Base-by-base conservation (phyloP, 2,888 invertebrate genomes). In the Steromphala cineraria region DNA sequence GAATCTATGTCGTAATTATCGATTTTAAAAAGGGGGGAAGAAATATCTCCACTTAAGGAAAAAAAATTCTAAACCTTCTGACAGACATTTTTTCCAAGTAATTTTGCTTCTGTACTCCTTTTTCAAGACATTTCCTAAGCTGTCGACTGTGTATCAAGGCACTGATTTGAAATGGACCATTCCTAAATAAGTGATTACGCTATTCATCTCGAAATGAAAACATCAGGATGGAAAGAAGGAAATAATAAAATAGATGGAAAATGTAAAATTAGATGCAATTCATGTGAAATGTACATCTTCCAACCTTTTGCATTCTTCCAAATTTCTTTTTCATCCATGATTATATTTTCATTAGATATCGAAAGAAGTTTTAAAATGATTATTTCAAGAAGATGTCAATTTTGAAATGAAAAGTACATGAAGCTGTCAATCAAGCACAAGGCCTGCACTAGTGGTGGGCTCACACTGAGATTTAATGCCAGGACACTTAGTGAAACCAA, bases 321-420 rank as follows among this genome's bases (percentile, higher is more conserved):
- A 36, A 71, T 15, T 36, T 36, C 36, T 15, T 71, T 71, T 71
- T 36, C 36, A 71, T 56, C 31, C 28, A 36, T 71, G 71, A 36
- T 71, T 71, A 36, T 71, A 31, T 40, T 40, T 71, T 40, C 71
- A 71, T 71, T 36, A 71, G 71, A 71, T 56, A 13, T 56, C 71
- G 28, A 19, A 71, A 36, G 3, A 36, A 71, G 71, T 36, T 71
- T 71, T 36, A 40, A 71, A 36, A 71, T 71, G 36, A 71, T 62
- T 71, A 71, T 71, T 71, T 40, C 71, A 71, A 71, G 71, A 71
- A 71, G 28, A 40, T 71, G 71, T 71, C 71, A 71, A 71, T 71
- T 36, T 71, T 40, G 31, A 71, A 71, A 19, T 36, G 36, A 71
- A 71, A 71, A 17, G 10, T 71, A 19, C 19, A n/a, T 15, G 19